phyloP scores from a whole-genome alignment of 2,888 invertebrate species.

The Sabellastarte sp. region DNA sequence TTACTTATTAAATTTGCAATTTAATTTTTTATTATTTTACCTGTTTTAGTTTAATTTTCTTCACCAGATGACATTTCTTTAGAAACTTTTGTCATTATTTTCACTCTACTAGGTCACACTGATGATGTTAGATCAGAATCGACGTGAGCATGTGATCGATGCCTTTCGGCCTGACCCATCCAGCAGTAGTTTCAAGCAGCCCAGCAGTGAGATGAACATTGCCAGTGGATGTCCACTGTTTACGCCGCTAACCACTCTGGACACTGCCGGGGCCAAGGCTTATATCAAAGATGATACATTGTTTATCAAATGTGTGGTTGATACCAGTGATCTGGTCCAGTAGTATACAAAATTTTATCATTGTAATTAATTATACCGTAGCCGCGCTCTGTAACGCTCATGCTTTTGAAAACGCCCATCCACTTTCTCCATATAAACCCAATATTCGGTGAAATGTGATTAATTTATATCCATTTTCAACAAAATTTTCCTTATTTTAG shows the following conservation, averaged over 20 bases:
- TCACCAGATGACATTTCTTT: conserved; percentile 44
- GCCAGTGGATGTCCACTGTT: conserved; percentile 29
- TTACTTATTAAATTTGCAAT: no score
- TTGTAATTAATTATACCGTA: no score
- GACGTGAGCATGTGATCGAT: conserved; percentile 39
- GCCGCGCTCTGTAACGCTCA: no score
- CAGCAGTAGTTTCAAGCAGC: conserved; percentile 46
- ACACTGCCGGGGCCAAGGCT: neutral
- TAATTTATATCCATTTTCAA: no score
- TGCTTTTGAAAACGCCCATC: no score
- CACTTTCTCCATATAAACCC: no score
- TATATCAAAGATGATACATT: neutral
- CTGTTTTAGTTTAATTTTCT: conserved; percentile 49
- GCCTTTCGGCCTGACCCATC: conserved; percentile 49
- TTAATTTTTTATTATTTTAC: no score
- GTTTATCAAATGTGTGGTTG: neutral
- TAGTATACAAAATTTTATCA: no score
- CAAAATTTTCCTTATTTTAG: no score
- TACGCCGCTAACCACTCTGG: neutral
- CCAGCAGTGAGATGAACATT: conserved; percentile 51
- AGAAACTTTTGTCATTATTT: conserved; percentile 21
- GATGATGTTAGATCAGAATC: conserved; percentile 46
- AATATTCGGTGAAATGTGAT: no score
- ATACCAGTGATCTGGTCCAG: neutral
- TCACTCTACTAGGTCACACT: conserved; percentile 35